Base-by-base conservation (phyloP, 2,888 invertebrate species). In the Spialia ferax region DNA sequence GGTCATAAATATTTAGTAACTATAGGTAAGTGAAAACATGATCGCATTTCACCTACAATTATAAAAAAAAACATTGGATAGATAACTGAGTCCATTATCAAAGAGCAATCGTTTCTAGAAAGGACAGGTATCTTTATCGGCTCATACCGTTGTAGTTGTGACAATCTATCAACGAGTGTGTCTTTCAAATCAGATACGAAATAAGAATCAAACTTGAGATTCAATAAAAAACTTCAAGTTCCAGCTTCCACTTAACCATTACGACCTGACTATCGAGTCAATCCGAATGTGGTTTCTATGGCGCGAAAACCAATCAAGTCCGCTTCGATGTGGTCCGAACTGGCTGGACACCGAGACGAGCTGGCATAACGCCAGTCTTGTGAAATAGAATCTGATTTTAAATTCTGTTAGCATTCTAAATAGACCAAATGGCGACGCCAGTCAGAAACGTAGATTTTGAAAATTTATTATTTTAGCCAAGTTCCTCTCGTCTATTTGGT, bases 391-490 rank as follows among this genome's bases (percentile, higher is more conserved):
- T 63, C 63, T 63, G 63, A 63, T 63, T 63, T 45, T 60, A 60
- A 60, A 60, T 60, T 60, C 59, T 60, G 59, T 60, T 60, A 60
- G 59, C 45, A 60, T 60, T 60, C 60, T 57, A 57, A 57, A 57
- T 57, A 57, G 57, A 57, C 57, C 45, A 60, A 60, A 60, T 48
- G 45, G 45, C 26, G 18, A 48, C 22, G 45, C 23, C 42, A 42
- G 59, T 42, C 60, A 48, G 23, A 59, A 23, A 22, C 8, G 35
- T 23, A 38, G 18, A 57, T 20, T 38, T 2, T 2, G n/a, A 18
- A 15, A 55, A 32, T 32, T 1, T 55, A 18, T 32, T 18, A 55
- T 10, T 55, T 32, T 55, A 3, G 18, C 23, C 23, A 23, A 48
- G 48, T 15, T 48, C 48, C n/a, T 20, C 18, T 18, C 52, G 22